phyloP scores from a whole-genome alignment of 2,113 vertebrate genomes.

The Ovis canadensis region DNA sequence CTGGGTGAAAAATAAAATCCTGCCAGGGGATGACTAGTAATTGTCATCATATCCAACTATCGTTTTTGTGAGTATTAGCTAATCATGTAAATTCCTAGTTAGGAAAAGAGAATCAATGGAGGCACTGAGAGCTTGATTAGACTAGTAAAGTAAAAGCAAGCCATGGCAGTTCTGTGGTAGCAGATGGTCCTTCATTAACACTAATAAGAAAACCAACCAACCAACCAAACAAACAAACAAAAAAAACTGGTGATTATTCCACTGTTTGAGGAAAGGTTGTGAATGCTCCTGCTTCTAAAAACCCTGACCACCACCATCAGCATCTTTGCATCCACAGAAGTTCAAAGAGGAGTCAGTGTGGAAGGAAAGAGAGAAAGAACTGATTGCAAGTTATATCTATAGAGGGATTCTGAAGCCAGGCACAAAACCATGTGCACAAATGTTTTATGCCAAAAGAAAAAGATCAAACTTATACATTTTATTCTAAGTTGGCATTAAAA shows the following conservation, averaged over 20 bases:
- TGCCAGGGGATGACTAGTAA: not conserved
- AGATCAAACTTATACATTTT: not conserved
- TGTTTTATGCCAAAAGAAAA: not conserved
- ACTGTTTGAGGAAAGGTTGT: not conserved
- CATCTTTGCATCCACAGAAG: not conserved
- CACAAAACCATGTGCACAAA: not conserved
- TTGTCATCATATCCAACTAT: not conserved
- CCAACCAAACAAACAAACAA: no score
- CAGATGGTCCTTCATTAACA: not conserved
- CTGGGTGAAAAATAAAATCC: not conserved
- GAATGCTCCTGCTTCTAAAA: not conserved
- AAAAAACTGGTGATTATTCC: not conserved
- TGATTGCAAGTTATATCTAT: not conserved
- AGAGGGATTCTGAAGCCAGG: not conserved
- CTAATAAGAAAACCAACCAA: not conserved
- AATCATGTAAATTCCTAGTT: not conserved
- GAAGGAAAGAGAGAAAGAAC: not conserved
- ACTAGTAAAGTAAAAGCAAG: not conserved
- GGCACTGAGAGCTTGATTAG: not conserved
- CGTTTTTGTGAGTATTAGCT: not conserved
- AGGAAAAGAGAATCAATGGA: not conserved
- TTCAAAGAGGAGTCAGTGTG: not conserved
- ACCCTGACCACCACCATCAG: not conserved
- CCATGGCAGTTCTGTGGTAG: not conserved
- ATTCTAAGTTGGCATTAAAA: not conserved